Evolutionary conservation across 2,888 invertebrate genomes (phyloP).

Genomic region (Endomychus coccineus): DNA sequence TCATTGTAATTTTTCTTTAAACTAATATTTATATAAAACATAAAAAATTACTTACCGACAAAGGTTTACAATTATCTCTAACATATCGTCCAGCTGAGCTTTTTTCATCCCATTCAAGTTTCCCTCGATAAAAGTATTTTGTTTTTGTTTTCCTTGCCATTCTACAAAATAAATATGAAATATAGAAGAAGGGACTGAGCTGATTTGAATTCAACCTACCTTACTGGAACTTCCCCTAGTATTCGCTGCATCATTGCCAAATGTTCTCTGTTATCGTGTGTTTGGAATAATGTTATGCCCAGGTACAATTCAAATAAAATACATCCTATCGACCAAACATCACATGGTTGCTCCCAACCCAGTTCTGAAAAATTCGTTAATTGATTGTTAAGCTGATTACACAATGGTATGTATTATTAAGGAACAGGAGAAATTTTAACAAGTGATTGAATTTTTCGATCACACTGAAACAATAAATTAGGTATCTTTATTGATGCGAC

Average conservation of each 20-base stretch:
- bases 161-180: conserved; percentile 52
- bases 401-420: no score
- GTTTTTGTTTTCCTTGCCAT: conserved; percentile 89
- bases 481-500: conserved; percentile 3
- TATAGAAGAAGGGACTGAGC: background rate
- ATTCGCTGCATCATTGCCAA: conserved; percentile 99
- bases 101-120: conserved; percentile 96
- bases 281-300: conserved; percentile 98
- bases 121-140: conserved; percentile 96
- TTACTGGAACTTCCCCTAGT: conserved; percentile 90
- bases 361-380: conserved; percentile 62
- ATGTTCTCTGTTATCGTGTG: conserved; percentile 99
- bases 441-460: no score
- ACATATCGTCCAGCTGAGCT: conserved; percentile 96
- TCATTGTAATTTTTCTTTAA: no score
- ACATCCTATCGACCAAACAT: conserved; percentile 99
- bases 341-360: conserved; percentile 98
- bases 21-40: no score
- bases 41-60: conserved; percentile 82
- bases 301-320: conserved; percentile 98
- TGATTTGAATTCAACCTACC: conserved; percentile 50
- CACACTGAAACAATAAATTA: no score
- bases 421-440: no score
- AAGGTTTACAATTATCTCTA: conserved; percentile 93
- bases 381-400: no score